Percentiles rank a stretch among this genome's conserved stretches.
These are phyloP conservation scores for Morinoia aosen DNA, from an alignment of 2,888 invertebrate genomes.

Conservation along the genomic window DNA sequence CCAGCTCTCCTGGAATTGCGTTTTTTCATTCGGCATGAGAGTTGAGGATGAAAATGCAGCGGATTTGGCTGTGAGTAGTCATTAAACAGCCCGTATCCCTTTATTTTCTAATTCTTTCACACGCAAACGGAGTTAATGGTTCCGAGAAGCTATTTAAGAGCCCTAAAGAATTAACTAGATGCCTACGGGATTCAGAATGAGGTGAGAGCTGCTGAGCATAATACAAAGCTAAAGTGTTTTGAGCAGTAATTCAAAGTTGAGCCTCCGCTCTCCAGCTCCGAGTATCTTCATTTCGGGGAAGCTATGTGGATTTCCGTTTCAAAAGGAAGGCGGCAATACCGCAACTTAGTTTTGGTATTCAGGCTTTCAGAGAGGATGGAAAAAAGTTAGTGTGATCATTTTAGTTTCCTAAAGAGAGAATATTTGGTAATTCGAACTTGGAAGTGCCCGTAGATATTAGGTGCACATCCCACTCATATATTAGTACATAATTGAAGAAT, in stretches of 20 bases:
- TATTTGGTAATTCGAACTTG: neutral
- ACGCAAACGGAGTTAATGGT: conserved; percentile 9
- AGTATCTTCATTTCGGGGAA: neutral
- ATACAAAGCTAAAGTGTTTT: conserved; percentile 17
- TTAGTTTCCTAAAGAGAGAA: neutral
- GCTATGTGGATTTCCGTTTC: neutral
- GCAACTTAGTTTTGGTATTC: neutral
- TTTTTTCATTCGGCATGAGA: neutral
- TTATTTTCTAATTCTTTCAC: neutral
- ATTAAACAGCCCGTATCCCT: neutral
- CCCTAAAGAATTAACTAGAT: conserved; percentile 12
- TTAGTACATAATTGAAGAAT: no score
- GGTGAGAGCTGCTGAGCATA: conserved; percentile 17
- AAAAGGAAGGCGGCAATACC: neutral
- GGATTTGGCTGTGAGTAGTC: conserved; percentile 12
- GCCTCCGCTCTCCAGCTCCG: neutral
- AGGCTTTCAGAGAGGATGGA: neutral
- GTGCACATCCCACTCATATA: no score
- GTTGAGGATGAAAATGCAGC: neutral
- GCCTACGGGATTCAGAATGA: neutral
- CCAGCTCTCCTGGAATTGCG: neutral
- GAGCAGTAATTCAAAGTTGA: neutral
- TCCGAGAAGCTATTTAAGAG: conserved; percentile 17
- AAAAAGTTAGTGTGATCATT: neutral
- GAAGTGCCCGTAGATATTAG: neutral